Percentiles rank a stretch among this genome's conserved stretches.
Conservation (phyloP, 2,797 vertebrate species). For the Macropodus opercularis region DNA sequence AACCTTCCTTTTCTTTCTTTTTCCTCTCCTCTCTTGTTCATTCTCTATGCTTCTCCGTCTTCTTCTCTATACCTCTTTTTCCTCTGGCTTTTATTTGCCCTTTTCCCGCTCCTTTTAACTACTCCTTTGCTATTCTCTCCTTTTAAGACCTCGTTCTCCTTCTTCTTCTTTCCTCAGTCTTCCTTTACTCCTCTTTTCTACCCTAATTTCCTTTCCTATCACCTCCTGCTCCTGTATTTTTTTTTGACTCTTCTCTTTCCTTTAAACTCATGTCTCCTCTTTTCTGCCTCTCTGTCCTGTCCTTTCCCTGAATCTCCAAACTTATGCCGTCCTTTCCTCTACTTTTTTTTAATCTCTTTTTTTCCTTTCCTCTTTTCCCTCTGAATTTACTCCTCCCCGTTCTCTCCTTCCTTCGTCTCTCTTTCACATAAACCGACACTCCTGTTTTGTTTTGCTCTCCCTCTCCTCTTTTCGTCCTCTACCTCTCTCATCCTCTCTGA, state of each 20-base stretch:
- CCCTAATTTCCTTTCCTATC: not conserved
- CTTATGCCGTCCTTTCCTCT: not conserved
- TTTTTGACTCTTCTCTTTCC: not conserved
- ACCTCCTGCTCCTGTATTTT: not conserved
- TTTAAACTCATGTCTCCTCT: not conserved
- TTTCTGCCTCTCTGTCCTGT: not conserved
- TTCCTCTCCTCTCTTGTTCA: not conserved
- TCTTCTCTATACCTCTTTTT: too few species aligned
- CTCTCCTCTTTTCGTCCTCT: slow-evolving; percentile 28
- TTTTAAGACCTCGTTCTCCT: not conserved
- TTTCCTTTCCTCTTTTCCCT: not conserved
- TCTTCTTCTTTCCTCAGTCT: not conserved
- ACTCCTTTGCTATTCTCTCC: not conserved
- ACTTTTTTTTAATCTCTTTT: not conserved
- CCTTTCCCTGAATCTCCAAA: not conserved
- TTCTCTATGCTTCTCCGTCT: too few species aligned
- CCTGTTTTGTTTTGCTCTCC: slow-evolving; percentile 41
- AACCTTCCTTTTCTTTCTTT: not conserved
- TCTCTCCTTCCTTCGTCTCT: not conserved
- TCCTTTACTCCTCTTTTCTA: not conserved
- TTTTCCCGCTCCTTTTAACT: too few species aligned
- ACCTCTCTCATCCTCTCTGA: slow-evolving; percentile 27
- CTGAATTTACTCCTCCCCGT: not conserved
- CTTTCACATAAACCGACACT: slow-evolving; percentile 8
- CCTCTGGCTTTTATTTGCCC: too few species aligned